Base-by-base conservation (phyloP, 2,797 vertebrate species). In the Ataeniobius toweri region DNA sequence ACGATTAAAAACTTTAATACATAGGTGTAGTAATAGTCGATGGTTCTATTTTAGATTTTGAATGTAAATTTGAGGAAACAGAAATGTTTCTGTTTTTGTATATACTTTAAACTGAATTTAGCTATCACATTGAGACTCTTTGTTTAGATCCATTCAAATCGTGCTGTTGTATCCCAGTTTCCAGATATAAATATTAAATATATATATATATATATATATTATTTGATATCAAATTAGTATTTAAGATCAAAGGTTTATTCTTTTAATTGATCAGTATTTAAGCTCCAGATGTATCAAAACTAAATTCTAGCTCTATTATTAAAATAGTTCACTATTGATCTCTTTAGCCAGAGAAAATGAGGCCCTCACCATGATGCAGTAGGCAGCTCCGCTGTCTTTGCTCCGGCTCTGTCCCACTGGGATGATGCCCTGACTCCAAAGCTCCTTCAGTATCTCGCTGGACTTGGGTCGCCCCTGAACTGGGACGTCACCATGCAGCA, bases 401-500 rank as follows among this genome's bases (percentile, higher is more conserved):
- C 89, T 81, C 84, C 65, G 89, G 73, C 73, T 91, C 56, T 88
- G 90, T 59, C 71, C 85, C 12, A 87, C 93, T 50, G 96, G 93
- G 81, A 97, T 97, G 92, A 97, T 97, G 82, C 96, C 96, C 84
- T 97, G 94, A 61, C 84, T 94, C 80, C 95, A 94, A 76, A 97
- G 91, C 86, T 99, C 96, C 86, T 97, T 94, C 86, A 97, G 91
- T 85, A 98, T 96, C 13, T 96, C 95, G 74, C 94, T 95, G 84
- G 96, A 96, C 44, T 94, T 92, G 20, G 85, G 94, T 58, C 94
- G 93, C 72, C 95, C 92, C 53, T 74, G 75, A 6, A 22, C 65
- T 3, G 73, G 46, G 67, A 70, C 78, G 79, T 94, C 86, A 55
- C 83, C 85, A 69, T 65, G 68, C 76, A 75, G 70, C 22, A 94